Conservation (phyloP, 2,113 vertebrate species). For the Rhinolophus ferrumequinum region DNA sequence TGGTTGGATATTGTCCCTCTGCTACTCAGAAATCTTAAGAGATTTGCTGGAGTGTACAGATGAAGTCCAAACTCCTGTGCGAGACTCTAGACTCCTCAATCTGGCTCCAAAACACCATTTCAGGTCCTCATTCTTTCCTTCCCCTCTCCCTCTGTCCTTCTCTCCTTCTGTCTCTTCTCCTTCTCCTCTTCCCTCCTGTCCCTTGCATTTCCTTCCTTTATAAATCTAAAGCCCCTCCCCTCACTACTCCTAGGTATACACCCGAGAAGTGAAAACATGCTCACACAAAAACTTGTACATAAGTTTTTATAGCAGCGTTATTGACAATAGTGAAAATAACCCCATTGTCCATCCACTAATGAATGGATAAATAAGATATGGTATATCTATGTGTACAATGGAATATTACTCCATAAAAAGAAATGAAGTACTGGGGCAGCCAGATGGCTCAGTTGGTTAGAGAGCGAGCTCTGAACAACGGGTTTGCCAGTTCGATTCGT, state of each 20-base stretch:
- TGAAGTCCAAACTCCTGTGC: background rate
- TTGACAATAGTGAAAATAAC: background rate
- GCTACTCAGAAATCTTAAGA: background rate
- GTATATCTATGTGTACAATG: background rate
- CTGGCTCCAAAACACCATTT: background rate
- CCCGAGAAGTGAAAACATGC: background rate
- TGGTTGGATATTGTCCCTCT: background rate
- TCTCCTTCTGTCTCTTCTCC: background rate
- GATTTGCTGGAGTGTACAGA: background rate
- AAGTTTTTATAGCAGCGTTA: background rate
- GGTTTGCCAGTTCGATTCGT: no score
- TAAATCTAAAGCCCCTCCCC: background rate
- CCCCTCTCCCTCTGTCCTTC: no score
- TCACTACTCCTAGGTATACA: no score
- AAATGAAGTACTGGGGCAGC: background rate
- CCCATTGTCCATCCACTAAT: background rate
- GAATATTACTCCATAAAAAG: background rate
- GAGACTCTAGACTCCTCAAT: background rate
- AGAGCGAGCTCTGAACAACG: no score
- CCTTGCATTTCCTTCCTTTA: background rate
- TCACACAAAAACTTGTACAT: background rate
- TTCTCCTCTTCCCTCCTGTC: background rate
- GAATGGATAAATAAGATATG: background rate
- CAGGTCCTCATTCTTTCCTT: background rate
- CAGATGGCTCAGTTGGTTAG: no score